Evolutionary conservation across 2,797 vertebrate species (phyloP).

Genomic region (Melanotaenia pygmaea): DNA sequence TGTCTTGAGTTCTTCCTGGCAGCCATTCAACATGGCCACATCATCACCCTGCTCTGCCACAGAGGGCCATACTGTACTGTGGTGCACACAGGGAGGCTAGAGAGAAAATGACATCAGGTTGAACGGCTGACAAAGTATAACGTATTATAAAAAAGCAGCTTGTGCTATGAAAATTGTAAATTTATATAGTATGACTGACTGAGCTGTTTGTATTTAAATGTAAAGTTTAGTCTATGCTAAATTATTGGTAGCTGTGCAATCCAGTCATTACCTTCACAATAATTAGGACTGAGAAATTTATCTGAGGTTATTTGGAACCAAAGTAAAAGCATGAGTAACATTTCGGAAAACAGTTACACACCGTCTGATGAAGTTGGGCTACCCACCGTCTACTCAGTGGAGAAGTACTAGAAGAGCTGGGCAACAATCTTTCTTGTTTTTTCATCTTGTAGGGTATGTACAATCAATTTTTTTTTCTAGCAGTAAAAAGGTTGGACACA

Average conservation of each 20-base stretch:
- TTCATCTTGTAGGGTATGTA: too few relatives aligned
- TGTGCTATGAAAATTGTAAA: background rate
- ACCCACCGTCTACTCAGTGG: too few relatives aligned
- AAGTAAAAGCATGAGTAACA: constrained; percentile 6
- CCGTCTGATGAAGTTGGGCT: background rate
- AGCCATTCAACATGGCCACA: constrained; percentile 83
- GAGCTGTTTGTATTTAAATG: background rate
- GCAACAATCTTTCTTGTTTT: too few relatives aligned
- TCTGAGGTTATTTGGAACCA: background rate
- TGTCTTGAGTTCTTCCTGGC: constrained; percentile 84
- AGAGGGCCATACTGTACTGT: constrained; percentile 78
- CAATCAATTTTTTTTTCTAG: too few relatives aligned
- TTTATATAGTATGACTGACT: background rate
- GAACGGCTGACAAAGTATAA: constrained; percentile 22
- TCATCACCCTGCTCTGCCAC: constrained; percentile 82
- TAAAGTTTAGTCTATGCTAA: background rate
- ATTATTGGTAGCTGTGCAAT: background rate
- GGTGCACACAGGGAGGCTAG: constrained; percentile 85
- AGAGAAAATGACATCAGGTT: constrained; percentile 1
- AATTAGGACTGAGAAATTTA: constrained; percentile 5
- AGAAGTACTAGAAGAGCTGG: too few relatives aligned
- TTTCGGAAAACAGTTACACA: background rate
- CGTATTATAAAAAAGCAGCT: background rate
- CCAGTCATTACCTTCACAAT: background rate
- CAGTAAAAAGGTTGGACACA: too few relatives aligned